phyloP scores from a whole-genome alignment of 2,888 invertebrate genomes.

The Tuberolachnus salignus region DNA sequence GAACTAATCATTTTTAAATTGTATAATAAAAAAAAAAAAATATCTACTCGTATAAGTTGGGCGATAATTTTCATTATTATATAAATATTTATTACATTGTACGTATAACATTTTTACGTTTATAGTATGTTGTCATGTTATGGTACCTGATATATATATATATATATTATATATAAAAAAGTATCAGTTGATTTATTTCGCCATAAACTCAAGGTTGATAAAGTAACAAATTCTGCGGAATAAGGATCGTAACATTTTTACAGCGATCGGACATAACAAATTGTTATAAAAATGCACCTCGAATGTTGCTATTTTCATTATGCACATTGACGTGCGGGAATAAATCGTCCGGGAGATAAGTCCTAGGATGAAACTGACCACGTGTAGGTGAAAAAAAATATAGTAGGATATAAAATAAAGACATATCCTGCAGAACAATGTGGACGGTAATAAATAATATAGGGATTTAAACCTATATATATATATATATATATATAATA shows the following conservation, averaged over 20 bases:
- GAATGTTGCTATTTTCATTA: constrained; percentile 36
- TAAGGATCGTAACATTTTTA: constrained; percentile 25
- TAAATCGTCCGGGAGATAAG: constrained; percentile 47
- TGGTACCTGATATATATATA: too few species aligned
- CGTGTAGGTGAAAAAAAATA: constrained; percentile 28
- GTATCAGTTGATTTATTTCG: constrained; percentile 21
- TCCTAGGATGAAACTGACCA: constrained; percentile 43
- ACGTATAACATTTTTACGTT: too few species aligned
- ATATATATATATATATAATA: too few species aligned
- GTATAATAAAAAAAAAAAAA: too few species aligned
- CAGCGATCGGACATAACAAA: constrained; percentile 38
- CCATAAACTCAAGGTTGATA: constrained; percentile 11
- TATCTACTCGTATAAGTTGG: too few species aligned
- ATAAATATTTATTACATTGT: too few species aligned
- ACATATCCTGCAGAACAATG: constrained; percentile 26
- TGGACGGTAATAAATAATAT: constrained; percentile 43
- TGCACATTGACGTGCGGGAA: constrained; percentile 38
- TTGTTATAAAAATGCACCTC: constrained; percentile 34
- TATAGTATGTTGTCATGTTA: too few species aligned
- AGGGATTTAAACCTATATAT: constrained; percentile 24
- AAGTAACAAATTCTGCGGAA: constrained; percentile 23
- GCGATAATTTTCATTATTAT: too few species aligned
- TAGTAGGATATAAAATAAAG: constrained; percentile 34
- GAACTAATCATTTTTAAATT: too few species aligned
- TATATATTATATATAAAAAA: too few species aligned